phyloP scores from a whole-genome alignment of 1,140 invertebrate genomes.

The Whitmania pigra region DNA sequence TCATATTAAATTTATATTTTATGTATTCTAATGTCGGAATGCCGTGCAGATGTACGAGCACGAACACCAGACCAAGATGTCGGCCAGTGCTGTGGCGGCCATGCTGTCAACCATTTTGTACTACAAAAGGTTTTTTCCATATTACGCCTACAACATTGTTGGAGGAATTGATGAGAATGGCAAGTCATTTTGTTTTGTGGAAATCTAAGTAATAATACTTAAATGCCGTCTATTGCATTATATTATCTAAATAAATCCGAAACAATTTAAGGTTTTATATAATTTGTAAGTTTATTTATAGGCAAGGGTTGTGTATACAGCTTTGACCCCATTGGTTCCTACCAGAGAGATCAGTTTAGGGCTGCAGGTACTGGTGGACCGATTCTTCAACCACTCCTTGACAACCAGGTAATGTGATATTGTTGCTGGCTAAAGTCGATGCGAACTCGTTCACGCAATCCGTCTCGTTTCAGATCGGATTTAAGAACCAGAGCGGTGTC shows the following conservation, averaged over 20 bases:
- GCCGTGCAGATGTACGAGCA: constrained; percentile 73
- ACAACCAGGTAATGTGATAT: constrained; percentile 41
- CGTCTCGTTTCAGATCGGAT: constrained; percentile 52
- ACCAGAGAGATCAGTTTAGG: constrained; percentile 62
- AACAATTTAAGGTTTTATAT: too few relatives aligned
- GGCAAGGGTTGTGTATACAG: constrained; percentile 87
- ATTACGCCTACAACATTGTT: constrained; percentile 87
- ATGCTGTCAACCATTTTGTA: constrained; percentile 92
- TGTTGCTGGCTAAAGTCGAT: too few relatives aligned
- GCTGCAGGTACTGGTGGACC: constrained; percentile 60
- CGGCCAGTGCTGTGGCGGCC: constrained; percentile 78
- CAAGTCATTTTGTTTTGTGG: constrained; percentile 22
- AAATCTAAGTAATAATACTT: too few relatives aligned
- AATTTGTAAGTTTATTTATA: constrained; percentile 37
- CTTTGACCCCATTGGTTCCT: constrained; percentile 93
- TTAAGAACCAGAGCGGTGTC: constrained; percentile 65
- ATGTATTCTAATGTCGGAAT: not conserved
- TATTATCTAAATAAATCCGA: too few relatives aligned
- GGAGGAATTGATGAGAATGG: constrained; percentile 62
- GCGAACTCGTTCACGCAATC: not conserved
- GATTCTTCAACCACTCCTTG: constrained; percentile 50
- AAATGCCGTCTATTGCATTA: too few relatives aligned
- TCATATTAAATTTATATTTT: not conserved
- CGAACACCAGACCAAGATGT: constrained; percentile 85
- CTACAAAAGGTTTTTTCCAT: constrained; percentile 93